Conservation (phyloP, 2,888 invertebrate genomes). For the Taphrorychus bicolor region DNA sequence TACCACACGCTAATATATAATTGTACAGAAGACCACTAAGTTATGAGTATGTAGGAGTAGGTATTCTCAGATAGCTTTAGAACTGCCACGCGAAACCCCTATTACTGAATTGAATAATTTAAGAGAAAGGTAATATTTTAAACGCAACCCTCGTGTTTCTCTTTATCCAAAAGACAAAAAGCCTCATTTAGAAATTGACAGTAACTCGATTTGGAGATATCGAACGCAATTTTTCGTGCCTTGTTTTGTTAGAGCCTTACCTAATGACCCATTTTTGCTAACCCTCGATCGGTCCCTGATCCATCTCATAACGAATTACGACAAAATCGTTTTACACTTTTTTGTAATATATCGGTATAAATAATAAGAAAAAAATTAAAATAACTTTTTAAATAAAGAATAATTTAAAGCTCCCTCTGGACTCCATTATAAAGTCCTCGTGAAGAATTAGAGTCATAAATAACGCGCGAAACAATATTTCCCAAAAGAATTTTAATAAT, state of each 20-base stretch:
- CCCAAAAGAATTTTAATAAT: constrained; percentile 4
- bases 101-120: no score
- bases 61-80: no score
- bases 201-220: neutral
- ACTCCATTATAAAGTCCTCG: neutral
- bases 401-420: no score
- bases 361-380: no score
- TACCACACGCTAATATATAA: no score
- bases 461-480: neutral
- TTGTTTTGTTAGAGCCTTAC: neutral
- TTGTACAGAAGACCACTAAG: no score
- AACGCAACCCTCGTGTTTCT: neutral
- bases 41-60: no score
- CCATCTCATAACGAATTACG: neutral
- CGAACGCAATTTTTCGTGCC: neutral
- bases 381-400: no score
- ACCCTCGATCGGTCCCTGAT: neutral
- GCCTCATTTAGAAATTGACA: neutral
- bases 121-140: no score
- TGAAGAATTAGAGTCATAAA: constrained; percentile 2
- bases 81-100: no score
- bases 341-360: no score
- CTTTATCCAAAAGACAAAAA: neutral
- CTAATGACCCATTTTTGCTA: neutral
- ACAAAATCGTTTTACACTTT: no score